Base-by-base conservation (phyloP, 2,113 vertebrate genomes). In the Oreochromis aureus region DNA sequence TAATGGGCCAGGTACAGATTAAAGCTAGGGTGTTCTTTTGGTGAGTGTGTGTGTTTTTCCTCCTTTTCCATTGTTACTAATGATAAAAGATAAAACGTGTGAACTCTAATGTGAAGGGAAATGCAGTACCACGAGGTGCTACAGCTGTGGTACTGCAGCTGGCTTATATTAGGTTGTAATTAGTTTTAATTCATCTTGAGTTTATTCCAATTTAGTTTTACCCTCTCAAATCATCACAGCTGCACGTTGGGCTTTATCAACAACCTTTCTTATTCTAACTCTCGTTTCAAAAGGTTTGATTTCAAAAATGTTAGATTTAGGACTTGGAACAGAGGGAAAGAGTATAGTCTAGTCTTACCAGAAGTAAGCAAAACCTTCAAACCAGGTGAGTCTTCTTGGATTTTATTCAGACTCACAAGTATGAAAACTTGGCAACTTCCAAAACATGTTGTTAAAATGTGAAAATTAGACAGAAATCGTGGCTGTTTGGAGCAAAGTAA, bases 51-150 rank as follows among this genome's bases (percentile, higher is more conserved):
- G 8, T 10, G 66, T 71, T 15, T 73, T 73, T 69, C 12, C 63
- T 39, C 61, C 34, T 41, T 73, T 18, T 7, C 39, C 8, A 3
- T 46, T 16, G 41, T 73, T 73, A 46, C 0, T 46, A 10, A 46
- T 73, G 41, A 66, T 66, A 66, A 24, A 73, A 27, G 39, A 6
- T 27, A 27, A 73, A 46, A 73, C 8, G 7, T 4, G 41, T 27
- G 41, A 6, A 46, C 69, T 18, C 2, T 73, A 27, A 73, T 73
- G 22, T 73, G 41, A 73, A 73, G 22, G 39, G 22, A 73, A 73
- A 46, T 27, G 39, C 66, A 44, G 5, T 0, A 16, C 0, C 66
- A 16, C 0, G 61, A n/a, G 32, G 59, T 36, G 8, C 5, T 36
- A 63, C 59, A 63, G 59, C 59, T 19, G 16, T 36, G 59, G 32